Evolutionary conservation across 2,888 invertebrate species (phyloP).

Genomic region (Ochlodes sylvanus): DNA sequence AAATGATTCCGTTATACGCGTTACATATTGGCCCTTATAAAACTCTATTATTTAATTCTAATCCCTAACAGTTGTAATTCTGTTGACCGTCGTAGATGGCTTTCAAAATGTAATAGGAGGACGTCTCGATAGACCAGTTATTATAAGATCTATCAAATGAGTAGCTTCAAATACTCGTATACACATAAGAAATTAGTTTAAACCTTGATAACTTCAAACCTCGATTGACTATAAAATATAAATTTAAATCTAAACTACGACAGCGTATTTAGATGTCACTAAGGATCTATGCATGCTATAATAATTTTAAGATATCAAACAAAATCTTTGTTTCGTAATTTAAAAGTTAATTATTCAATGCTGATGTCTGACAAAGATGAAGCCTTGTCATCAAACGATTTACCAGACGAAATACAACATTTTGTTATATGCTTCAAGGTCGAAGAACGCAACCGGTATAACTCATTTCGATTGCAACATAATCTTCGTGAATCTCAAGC

Average conservation of each 20-base stretch:
- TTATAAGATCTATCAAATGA: too few species aligned
- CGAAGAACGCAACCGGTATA: constrained; percentile 33
- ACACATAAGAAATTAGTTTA: too few species aligned
- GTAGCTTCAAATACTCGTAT: too few species aligned
- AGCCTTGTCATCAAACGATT: constrained; percentile 37
- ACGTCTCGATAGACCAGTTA: too few species aligned
- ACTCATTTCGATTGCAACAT: constrained; percentile 36
- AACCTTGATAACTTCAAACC: too few species aligned
- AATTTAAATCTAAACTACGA: too few species aligned
- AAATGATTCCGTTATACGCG: constrained; percentile 12
- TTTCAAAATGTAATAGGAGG: too few species aligned
- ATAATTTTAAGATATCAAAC: not conserved
- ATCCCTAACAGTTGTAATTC: too few species aligned
- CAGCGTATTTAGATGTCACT: not conserved
- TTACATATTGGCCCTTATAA: not conserved
- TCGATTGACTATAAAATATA: too few species aligned
- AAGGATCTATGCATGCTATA: not conserved
- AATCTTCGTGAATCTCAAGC: constrained; percentile 33
- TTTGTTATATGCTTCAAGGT: constrained; percentile 37
- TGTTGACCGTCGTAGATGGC: not conserved
- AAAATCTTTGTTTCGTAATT: constrained; percentile 8
- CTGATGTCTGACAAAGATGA: constrained; percentile 34
- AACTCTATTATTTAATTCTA: too few species aligned
- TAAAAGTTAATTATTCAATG: constrained; percentile 17
- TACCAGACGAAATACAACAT: constrained; percentile 34